Evolutionary conservation across 1,140 invertebrate genomes (phyloP).

Genomic region (Macrotrachela quadricornifera): DNA sequence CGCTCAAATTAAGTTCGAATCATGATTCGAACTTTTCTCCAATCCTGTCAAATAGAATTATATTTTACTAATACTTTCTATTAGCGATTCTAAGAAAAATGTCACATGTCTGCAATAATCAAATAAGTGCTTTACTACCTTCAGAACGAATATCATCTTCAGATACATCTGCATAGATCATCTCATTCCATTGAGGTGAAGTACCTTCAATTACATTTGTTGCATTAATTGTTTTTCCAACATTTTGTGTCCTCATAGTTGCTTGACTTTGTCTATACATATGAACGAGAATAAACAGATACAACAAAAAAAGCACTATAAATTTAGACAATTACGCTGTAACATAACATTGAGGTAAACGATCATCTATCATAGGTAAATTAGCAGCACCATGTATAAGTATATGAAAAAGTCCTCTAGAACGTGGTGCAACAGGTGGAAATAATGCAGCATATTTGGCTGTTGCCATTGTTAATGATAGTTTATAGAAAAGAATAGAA

Average conservation of each 20-base stretch:
- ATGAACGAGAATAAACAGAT: not conserved
- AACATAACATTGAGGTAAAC: not conserved
- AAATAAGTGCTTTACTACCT: not conserved
- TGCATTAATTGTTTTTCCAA: conserved; percentile 1
- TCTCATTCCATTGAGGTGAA: conserved; percentile 6
- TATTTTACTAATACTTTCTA: too few species aligned
- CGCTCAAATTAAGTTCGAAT: too few species aligned
- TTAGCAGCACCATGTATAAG: conserved; percentile 2
- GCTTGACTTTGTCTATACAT: not conserved
- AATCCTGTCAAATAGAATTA: too few species aligned
- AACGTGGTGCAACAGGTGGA: not conserved
- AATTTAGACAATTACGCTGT: not conserved
- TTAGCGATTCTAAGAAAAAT: too few species aligned
- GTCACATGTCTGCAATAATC: not conserved
- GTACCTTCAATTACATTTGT: not conserved
- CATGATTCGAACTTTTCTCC: too few species aligned
- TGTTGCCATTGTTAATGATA: too few species aligned
- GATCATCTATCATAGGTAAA: not conserved
- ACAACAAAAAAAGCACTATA: too few species aligned
- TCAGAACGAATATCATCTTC: not conserved
- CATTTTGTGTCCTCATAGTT: not conserved
- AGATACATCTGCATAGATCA: conserved; percentile 1
- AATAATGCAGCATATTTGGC: not conserved
- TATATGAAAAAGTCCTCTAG: not conserved
- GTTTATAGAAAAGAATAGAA: too few species aligned